phyloP scores from a whole-genome alignment of 2,888 invertebrate species.

The Abrostola triplasia region DNA sequence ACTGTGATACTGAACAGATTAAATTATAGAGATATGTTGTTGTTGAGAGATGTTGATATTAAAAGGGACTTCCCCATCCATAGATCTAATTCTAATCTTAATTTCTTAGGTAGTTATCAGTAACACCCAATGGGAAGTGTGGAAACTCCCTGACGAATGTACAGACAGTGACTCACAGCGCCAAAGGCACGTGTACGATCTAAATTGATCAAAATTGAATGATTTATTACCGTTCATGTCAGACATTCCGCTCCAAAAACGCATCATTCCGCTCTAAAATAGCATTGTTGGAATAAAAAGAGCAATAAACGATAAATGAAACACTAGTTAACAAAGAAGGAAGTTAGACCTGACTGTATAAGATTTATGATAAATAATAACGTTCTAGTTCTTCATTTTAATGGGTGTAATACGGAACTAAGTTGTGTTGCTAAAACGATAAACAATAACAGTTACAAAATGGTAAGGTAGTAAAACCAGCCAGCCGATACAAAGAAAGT shows the following conservation, averaged over 20 bases:
- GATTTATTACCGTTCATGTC: conserved; percentile 21
- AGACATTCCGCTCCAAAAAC: conserved; percentile 10
- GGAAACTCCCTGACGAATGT: conserved; percentile 4
- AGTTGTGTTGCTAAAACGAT: too few species aligned
- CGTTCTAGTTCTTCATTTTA: too few species aligned
- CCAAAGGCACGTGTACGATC: conserved; percentile 7
- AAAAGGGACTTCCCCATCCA: conserved; percentile 29
- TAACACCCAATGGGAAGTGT: background rate
- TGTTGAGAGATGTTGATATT: background rate
- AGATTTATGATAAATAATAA: too few species aligned
- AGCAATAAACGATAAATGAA: background rate
- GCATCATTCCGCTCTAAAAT: background rate
- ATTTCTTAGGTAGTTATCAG: background rate
- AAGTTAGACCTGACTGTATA: background rate
- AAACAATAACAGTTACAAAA: too few species aligned
- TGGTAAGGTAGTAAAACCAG: too few species aligned
- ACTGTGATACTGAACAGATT: background rate
- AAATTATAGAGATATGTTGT: background rate
- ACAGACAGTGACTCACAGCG: conserved; percentile 33
- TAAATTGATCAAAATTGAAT: conserved; percentile 41
- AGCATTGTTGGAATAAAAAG: background rate
- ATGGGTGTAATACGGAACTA: too few species aligned
- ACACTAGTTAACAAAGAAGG: background rate
- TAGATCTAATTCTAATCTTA: background rate
- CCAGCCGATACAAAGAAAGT: too few species aligned